phyloP scores from a whole-genome alignment of 2,113 vertebrate genomes.

The Mystacornis crossleyi region DNA sequence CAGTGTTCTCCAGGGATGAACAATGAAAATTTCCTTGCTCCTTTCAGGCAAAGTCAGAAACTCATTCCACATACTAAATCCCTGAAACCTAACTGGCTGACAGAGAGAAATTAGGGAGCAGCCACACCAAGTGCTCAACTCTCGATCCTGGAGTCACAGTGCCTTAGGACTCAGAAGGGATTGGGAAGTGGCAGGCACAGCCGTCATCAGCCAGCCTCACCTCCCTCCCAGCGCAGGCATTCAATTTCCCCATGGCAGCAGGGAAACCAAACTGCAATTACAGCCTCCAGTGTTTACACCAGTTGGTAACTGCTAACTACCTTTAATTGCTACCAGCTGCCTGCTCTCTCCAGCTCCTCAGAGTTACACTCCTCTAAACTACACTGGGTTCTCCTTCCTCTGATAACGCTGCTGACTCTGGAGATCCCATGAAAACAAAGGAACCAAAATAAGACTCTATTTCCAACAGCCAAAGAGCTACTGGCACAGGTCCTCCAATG shows the following conservation, averaged over 20 bases:
- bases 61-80: not conserved
- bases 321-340: not conserved
- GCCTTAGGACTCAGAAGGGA: not conserved
- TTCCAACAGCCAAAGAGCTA: not conserved
- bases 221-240: not conserved
- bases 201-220: not conserved
- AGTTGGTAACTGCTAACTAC: not conserved
- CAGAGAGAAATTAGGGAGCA: not conserved
- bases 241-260: not conserved
- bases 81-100: not conserved
- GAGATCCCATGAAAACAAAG: not conserved
- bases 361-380: not conserved
- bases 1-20: not conserved
- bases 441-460: not conserved
- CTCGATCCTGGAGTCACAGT: not conserved
- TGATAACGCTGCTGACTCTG: accelerated
- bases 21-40: not conserved
- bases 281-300: not conserved
- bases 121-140: not conserved
- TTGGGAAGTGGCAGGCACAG: not conserved
- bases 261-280: not conserved
- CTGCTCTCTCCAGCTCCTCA: not conserved
- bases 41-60: not conserved
- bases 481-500: not conserved
- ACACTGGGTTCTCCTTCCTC: not conserved